Conservation (phyloP, 2,113 vertebrate species). For the Tragulus kanchil region DNA sequence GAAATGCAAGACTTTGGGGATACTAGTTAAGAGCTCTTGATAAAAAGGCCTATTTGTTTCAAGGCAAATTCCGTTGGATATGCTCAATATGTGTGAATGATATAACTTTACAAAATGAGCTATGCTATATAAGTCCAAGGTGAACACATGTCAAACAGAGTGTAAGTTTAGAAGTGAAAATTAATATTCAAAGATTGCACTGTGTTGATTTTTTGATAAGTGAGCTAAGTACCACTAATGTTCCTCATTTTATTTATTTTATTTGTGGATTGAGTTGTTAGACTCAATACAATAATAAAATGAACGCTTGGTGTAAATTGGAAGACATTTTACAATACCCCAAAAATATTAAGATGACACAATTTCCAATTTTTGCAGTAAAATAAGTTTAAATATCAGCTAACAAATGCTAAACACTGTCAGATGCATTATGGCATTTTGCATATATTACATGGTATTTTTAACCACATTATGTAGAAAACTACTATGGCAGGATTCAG, state of each 20-base stretch:
- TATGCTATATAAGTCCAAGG: conserved; percentile 24
- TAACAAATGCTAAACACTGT: not conserved
- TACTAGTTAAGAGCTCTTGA: not conserved
- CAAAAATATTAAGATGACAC: conserved; percentile 36
- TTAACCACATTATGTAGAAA: not conserved
- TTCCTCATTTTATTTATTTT: conserved; percentile 11
- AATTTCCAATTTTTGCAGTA: conserved; percentile 1
- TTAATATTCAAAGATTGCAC: not conserved
- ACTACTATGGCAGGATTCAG: not conserved
- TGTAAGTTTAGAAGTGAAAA: conserved; percentile 43
- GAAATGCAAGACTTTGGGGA: not conserved
- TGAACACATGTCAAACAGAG: conserved; percentile 24
- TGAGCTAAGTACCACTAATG: not conserved
- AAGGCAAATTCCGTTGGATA: not conserved
- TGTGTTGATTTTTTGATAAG: conserved; percentile 13
- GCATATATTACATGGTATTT: not conserved
- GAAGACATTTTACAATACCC: conserved; percentile 15
- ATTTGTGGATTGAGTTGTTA: not conserved
- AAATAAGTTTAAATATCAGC: conserved; percentile 56
- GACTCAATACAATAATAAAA: conserved; percentile 15
- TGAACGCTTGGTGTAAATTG: not conserved
- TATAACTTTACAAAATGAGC: conserved; percentile 67
- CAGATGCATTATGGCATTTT: not conserved
- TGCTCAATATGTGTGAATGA: not conserved
- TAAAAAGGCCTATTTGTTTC: not conserved